Evolutionary conservation across 2,888 invertebrate genomes (phyloP).

Genomic region (Platycheirus albimanus): DNA sequence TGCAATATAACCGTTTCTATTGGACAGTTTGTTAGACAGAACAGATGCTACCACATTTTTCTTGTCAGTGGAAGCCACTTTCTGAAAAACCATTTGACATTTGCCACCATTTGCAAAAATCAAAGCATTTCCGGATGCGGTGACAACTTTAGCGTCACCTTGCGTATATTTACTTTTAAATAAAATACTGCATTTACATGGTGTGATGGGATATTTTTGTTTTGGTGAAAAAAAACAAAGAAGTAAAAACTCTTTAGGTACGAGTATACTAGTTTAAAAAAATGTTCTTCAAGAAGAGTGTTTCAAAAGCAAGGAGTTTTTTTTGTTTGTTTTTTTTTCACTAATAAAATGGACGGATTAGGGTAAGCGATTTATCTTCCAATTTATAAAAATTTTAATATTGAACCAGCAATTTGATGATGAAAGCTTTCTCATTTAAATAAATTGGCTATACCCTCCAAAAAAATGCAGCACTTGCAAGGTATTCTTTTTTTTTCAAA

Average conservation of each 20-base stretch:
- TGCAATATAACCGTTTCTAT: too few relatives aligned
- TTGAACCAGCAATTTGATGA: constrained; percentile 33
- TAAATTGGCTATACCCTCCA: constrained; percentile 54
- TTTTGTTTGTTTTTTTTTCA: too few relatives aligned
- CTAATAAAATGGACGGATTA: constrained; percentile 72
- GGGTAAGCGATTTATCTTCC: constrained; percentile 59
- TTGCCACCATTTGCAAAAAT: too few relatives aligned
- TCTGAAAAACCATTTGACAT: too few relatives aligned
- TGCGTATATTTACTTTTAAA: too few relatives aligned
- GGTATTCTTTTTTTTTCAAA: too few relatives aligned
- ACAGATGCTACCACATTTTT: too few relatives aligned
- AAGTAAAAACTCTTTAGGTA: neutral
- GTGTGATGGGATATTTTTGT: neutral
- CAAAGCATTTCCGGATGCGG: too few relatives aligned
- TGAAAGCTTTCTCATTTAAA: constrained; percentile 24
- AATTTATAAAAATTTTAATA: constrained; percentile 28
- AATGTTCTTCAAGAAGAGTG: too few relatives aligned
- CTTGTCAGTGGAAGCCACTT: too few relatives aligned
- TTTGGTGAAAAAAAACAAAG: neutral
- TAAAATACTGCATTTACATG: constrained; percentile 42
- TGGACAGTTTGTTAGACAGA: too few relatives aligned
- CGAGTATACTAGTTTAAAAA: constrained; percentile 4
- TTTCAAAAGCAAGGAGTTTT: constrained; percentile 43
- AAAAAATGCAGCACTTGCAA: constrained; percentile 47
- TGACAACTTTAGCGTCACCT: too few relatives aligned